Base-by-base conservation (phyloP, 1,140 invertebrate species). In the Dermatophagoides farinae region DNA sequence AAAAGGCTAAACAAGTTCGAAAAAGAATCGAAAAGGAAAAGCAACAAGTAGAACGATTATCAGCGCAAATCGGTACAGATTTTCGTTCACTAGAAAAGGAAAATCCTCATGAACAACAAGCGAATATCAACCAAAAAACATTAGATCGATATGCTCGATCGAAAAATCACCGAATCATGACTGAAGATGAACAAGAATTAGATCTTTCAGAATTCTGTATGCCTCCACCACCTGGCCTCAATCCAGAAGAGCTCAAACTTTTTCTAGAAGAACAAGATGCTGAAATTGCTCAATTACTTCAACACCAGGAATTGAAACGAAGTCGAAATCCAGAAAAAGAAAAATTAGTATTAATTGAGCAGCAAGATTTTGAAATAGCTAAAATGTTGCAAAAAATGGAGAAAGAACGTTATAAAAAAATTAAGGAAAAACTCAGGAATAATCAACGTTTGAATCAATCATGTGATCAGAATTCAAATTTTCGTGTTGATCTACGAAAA, bases 331-430 rank as follows among this genome's bases (percentile, higher is more conserved):
- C 65, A 66, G 76, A 37, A 84, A 88, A 72, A 78, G 81, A 67
- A 61, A 72, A 70, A 61, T 77, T 84, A 64, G 70, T 82, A 62
- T 86, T 86, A 10, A 88, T 92, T 54, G 88, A 95, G 73, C 84
- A 84, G 6, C 88, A 92, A 70, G 89, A 95, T 71, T 80, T 85
- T 51, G 86, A 92, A 71, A 73, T 93, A 2, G 89, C 89, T 0
- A 79, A 82, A 67, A 79, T 92, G 69, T 74, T 95, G 44, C 88
- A 95, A 70, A 88, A 92, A 68, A 81, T 84, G 68, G 84, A 88
- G 68, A 79, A 79, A 64, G 78, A 79, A 9, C 81, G 81, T 68
- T 76, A 77, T 1, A 78, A 76, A 66, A 72, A 81, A 61, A 82
- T 82, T 0, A 77, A 78, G 51, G 80, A 82, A 68, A 72, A 75